Conservation (phyloP, 2,113 vertebrate species). For the Pollimyrus isidori region DNA sequence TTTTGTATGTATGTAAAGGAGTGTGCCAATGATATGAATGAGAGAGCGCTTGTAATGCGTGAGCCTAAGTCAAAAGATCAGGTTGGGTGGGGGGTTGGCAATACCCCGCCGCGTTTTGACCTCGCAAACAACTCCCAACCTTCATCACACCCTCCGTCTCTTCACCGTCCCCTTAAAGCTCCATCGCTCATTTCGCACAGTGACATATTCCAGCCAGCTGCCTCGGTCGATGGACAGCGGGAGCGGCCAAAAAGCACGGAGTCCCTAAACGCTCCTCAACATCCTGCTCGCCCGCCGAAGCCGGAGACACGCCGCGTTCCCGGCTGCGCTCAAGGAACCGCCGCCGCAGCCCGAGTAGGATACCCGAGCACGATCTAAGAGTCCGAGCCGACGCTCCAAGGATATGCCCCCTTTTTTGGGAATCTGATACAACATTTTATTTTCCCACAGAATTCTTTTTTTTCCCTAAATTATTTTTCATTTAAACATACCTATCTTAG, state of each 20-base stretch:
- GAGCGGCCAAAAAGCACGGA: constrained; percentile 31
- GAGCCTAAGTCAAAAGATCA: constrained; percentile 49
- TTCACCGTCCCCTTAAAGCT: constrained; percentile 35
- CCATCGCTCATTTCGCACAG: constrained; percentile 22
- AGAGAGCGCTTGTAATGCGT: constrained; percentile 48
- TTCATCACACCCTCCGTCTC: constrained; percentile 43
- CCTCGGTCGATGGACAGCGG: constrained; percentile 36
- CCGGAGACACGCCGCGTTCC: background rate
- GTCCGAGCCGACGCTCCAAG: background rate
- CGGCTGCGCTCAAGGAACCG: constrained; percentile 11
- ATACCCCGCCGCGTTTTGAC: constrained; percentile 67
- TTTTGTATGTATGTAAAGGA: constrained; percentile 16
- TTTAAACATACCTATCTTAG: background rate
- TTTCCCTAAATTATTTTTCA: constrained; percentile 12
- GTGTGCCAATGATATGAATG: constrained; percentile 38
- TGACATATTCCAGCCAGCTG: constrained; percentile 31
- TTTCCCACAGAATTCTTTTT: background rate
- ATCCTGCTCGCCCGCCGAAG: constrained; percentile 17
- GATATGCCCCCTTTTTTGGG: constrained; percentile 18
- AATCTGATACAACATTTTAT: constrained; percentile 13
- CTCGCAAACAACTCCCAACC: constrained; percentile 60
- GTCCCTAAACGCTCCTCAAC: constrained; percentile 13
- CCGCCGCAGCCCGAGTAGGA: constrained; percentile 20
- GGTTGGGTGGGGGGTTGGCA: constrained; percentile 36
- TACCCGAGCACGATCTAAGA: constrained; percentile 9